Conservation (phyloP, 2,888 invertebrate genomes). For the Spodoptera picta region DNA sequence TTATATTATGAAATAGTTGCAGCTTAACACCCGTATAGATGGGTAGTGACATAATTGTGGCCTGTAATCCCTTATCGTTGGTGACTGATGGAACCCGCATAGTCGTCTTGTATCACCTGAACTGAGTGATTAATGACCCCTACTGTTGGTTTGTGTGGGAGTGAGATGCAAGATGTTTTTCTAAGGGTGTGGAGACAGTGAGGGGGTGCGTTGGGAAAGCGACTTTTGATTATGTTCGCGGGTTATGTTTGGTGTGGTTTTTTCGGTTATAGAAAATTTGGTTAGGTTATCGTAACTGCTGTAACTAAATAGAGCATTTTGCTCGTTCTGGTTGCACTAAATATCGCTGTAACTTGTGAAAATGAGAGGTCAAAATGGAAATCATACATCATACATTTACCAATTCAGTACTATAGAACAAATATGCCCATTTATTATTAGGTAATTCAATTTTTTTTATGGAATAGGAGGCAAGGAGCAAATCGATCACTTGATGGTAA, state of each 20-base stretch:
- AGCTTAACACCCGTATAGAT: constrained; percentile 49
- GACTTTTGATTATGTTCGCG: constrained; percentile 25
- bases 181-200: constrained; percentile 41
- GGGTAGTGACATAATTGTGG: constrained; percentile 61
- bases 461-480: too few species aligned
- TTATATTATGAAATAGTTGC: constrained; percentile 42
- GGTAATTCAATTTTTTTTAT: too few species aligned
- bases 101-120: constrained; percentile 67
- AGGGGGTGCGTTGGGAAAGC: constrained; percentile 12
- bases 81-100: constrained; percentile 71
- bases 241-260: neutral
- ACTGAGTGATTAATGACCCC: constrained; percentile 65
- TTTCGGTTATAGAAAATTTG: neutral
- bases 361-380: too few species aligned
- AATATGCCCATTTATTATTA: too few species aligned
- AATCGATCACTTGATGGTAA: too few species aligned
- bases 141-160: constrained; percentile 56
- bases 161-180: constrained; percentile 58
- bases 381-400: too few species aligned
- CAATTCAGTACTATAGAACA: too few species aligned
- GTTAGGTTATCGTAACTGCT: neutral
- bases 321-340: too few species aligned
- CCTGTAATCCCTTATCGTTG: constrained; percentile 66
- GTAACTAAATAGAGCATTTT: neutral
- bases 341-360: too few species aligned